These are phyloP conservation scores for Cygnus atratus DNA, from an alignment of 2,113 vertebrate species.

Conservation along the genomic window DNA sequence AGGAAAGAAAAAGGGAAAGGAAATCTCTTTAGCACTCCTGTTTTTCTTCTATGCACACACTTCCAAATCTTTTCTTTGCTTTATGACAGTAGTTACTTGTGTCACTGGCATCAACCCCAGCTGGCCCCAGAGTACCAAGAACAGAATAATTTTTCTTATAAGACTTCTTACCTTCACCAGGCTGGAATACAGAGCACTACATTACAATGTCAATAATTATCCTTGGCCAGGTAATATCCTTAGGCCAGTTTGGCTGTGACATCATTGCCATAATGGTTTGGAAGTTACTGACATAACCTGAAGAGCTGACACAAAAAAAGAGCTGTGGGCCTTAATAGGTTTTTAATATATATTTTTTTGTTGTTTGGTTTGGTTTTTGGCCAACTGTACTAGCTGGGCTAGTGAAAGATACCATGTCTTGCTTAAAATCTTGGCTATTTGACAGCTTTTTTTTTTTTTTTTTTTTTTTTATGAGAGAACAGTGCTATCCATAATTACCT, in stretches of 20 bases:
- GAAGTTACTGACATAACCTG: not conserved
- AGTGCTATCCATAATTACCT: not conserved
- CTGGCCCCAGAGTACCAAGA: not conserved
- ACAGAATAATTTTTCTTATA: not conserved
- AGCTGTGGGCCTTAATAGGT: not conserved
- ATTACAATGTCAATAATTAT: not conserved
- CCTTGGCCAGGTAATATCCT: not conserved
- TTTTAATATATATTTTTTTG: not conserved
- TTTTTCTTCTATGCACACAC: not conserved
- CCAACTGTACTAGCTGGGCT: not conserved
- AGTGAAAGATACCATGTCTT: not conserved
- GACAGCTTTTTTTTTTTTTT: not conserved
- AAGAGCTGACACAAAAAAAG: not conserved
- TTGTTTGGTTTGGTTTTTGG: not conserved
- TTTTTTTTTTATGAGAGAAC: not conserved
- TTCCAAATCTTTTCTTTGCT: not conserved
- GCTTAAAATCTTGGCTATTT: not conserved
- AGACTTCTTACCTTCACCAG: not conserved
- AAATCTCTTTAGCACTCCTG: not conserved
- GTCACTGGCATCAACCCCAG: not conserved
- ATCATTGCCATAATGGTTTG: accelerated
- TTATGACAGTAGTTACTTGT: not conserved
- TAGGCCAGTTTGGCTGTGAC: not conserved
- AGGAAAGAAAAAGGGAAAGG: not conserved
- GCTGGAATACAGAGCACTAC: not conserved